These are phyloP conservation scores for Macropis europaea DNA, from an alignment of 2,888 invertebrate genomes.

Conservation along the genomic window DNA sequence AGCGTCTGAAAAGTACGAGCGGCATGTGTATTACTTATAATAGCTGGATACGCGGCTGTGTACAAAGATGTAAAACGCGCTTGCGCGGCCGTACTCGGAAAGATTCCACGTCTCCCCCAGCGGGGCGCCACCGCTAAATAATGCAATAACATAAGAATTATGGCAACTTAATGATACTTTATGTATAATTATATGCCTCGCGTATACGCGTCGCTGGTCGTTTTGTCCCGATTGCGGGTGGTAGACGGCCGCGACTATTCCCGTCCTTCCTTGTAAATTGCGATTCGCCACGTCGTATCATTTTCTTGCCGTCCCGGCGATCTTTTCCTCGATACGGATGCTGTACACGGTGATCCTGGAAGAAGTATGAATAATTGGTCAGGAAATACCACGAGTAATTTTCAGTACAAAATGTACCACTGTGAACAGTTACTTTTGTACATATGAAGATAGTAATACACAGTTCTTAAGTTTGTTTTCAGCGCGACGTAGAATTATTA, in stretches of 20 bases:
- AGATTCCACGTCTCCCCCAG: constrained; percentile 72
- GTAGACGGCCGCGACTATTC: constrained; percentile 31
- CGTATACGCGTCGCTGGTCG: constrained; percentile 35
- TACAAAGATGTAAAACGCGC: constrained; percentile 55
- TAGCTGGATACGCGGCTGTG: constrained; percentile 44
- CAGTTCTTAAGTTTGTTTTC: too few relatives aligned
- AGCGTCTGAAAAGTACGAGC: constrained; percentile 45
- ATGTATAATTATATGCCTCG: constrained; percentile 74
- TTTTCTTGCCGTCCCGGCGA: constrained; percentile 2
- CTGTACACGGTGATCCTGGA: too few relatives aligned
- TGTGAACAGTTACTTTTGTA: too few relatives aligned
- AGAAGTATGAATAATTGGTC: too few relatives aligned
- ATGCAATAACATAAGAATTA: constrained; percentile 78
- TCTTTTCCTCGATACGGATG: background rate
- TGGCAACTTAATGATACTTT: constrained; percentile 78
- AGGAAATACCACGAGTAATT: too few relatives aligned
- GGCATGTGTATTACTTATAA: constrained; percentile 53
- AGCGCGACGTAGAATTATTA: too few relatives aligned
- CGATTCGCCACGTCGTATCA: constrained; percentile 39
- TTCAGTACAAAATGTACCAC: too few relatives aligned
- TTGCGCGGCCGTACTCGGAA: constrained; percentile 54
- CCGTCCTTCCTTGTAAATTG: constrained; percentile 42
- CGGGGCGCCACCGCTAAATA: constrained; percentile 76
- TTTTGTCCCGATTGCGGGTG: constrained; percentile 48
- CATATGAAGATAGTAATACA: too few relatives aligned